A percentile compares a stretch with the other conserved stretches of the same genome.
Conservation (phyloP, 2,797 vertebrate species). For the Aeoliscus strigatus region DNA sequence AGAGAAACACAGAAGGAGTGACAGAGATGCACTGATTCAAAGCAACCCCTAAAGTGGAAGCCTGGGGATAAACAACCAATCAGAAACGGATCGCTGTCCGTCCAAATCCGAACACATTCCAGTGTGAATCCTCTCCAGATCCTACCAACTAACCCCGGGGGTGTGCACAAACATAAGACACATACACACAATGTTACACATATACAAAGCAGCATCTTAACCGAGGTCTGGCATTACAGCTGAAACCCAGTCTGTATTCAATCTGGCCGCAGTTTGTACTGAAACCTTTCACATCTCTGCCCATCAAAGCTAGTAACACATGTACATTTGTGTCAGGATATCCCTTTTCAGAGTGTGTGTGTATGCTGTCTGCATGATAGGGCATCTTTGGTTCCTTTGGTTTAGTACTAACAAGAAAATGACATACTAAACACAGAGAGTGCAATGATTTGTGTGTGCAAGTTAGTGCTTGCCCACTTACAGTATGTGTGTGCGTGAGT, state of each 20-base stretch:
- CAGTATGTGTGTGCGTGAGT: constrained; percentile 16
- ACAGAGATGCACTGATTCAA: constrained; percentile 49
- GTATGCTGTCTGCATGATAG: neutral
- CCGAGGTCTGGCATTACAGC: constrained; percentile 32
- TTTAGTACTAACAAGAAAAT: constrained; percentile 15
- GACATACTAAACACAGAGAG: constrained; percentile 16
- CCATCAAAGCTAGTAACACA: constrained; percentile 1
- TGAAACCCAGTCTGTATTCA: constrained; percentile 36
- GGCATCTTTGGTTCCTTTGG: constrained; percentile 14
- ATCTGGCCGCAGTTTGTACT: constrained; percentile 26
- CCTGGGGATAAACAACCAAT: constrained; percentile 58
- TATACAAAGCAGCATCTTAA: constrained; percentile 39
- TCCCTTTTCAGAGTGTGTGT: constrained; percentile 16
- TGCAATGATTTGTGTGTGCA: constrained; percentile 14
- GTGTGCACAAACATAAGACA: constrained; percentile 33
- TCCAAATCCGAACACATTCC: constrained; percentile 62
- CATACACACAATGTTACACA: constrained; percentile 39
- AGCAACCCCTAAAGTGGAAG: constrained; percentile 47
- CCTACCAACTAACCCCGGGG: constrained; percentile 28
- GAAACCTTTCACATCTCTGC: constrained; percentile 16
- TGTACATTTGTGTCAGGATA: neutral
- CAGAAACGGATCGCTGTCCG: constrained; percentile 42
- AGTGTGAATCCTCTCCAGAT: constrained; percentile 55
- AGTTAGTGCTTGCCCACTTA: constrained; percentile 18
- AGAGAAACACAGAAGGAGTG: constrained; percentile 26